Percentiles rank a stretch among this genome's conserved stretches.
Conservation (phyloP, 2,797 vertebrate genomes). For the Lophotriccus pileatus region DNA sequence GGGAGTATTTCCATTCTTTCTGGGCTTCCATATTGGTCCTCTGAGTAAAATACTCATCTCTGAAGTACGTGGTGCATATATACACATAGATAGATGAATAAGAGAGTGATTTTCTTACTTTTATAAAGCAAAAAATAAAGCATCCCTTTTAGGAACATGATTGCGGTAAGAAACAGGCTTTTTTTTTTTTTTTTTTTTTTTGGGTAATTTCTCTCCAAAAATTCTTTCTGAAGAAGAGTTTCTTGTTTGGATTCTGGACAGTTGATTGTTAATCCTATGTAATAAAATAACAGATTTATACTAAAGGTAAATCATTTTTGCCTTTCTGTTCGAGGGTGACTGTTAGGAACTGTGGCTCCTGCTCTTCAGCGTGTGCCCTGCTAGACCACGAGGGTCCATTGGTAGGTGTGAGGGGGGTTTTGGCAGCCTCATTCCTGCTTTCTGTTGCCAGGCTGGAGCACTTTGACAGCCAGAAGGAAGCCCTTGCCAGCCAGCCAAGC, state of each 20-base stretch:
- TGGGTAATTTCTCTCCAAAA: neutral
- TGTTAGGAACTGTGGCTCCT: neutral
- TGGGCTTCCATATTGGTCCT: neutral
- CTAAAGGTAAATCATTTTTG: neutral
- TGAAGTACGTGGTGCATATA: neutral
- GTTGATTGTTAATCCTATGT: constrained; percentile 41
- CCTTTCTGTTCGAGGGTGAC: neutral
- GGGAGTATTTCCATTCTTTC: neutral
- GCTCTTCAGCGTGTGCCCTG: neutral
- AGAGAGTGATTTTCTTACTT: constrained; percentile 46
- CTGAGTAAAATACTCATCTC: neutral
- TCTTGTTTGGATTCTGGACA: constrained; percentile 41
- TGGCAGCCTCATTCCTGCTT: neutral
- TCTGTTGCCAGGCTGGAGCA: neutral
- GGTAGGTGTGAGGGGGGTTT: neutral
- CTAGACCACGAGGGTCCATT: neutral
- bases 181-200: neutral
- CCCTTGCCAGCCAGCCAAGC: neutral
- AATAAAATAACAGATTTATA: constrained; percentile 62
- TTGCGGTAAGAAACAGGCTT: neutral
- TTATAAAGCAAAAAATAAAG: constrained; percentile 27
- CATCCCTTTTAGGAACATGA: neutral
- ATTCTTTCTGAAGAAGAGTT: constrained; percentile 7
- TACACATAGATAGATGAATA: neutral
- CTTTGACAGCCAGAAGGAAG: neutral